Evolutionary conservation across 2,888 invertebrate genomes (phyloP), one percentile per base, ranked within the genome.

Genomic region (Ditula angustiorana): DNA sequence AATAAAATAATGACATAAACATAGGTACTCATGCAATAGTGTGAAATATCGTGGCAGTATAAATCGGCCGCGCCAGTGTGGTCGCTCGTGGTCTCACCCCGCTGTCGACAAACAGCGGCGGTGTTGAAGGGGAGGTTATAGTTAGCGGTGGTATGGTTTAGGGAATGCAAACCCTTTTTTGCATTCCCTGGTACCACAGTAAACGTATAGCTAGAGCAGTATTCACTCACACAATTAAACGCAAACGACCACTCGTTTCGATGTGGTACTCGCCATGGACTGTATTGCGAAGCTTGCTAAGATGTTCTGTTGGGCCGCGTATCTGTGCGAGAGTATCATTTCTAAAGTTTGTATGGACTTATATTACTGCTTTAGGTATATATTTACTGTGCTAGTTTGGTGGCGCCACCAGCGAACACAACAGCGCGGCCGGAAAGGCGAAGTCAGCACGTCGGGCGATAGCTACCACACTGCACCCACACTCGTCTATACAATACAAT

Each of bases 1-100:
- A 92, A 90, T 89, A 90, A 92, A 90, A 90, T 90, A 90, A 64
- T 64, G 64, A 64, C 86, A 85, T 89, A 87, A 91, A 88, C 87
- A 83, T 87, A 91, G 82, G 83, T 87, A 86, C 87, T 86, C 86
- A 88, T 88, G 89, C 90, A 86, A 78, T 75, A 80, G 81, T 82
- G 88, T 83, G 86, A 81, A 77, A 75, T 75, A 73, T 72, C 75
- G 80, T 77, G 79, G 82, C 81, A 79, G 78, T 74, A 70, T 33
- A 61, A 41, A 44, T 35, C 65, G 62, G 28, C 57, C 33, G 13
- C 41, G 49, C 26, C 13, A 56, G 33, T 44, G 46, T 8, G 37
- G 23, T 23, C 41, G 55, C 30, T 5, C 26, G 30, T 8, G 30
- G 44, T 28, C 16, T 10, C 16, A 26, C 49, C 19, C 13, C 24